A percentile compares a stretch with the other conserved stretches of the same genome.
These are phyloP conservation scores for Drosophila nigromelanica DNA, from an alignment of 1,140 invertebrate species.

Conservation along the genomic window DNA sequence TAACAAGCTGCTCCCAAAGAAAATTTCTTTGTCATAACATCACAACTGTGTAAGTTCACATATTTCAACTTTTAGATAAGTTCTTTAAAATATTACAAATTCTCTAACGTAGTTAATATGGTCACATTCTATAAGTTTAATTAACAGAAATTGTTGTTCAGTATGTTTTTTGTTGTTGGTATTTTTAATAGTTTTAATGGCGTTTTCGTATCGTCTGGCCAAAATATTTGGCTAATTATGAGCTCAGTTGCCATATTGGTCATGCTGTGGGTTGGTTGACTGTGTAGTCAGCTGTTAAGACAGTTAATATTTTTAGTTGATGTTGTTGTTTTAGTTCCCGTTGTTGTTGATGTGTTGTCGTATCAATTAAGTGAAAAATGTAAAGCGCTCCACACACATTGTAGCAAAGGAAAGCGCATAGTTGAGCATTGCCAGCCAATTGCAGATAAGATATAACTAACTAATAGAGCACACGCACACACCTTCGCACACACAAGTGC, in stretches of 20 bases:
- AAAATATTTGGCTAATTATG: slow-evolving; percentile 25
- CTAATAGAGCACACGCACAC: slow-evolving; percentile 27
- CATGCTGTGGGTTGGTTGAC: background rate
- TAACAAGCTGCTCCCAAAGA: too few species aligned
- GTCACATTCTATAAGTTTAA: background rate
- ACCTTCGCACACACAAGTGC: slow-evolving; percentile 1
- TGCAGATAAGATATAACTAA: slow-evolving; percentile 71
- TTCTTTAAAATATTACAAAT: too few species aligned
- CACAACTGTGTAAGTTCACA: too few species aligned
- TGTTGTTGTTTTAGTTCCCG: background rate
- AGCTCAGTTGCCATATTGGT: slow-evolving; percentile 4
- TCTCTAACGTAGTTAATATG: background rate
- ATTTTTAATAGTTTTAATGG: slow-evolving; percentile 23
- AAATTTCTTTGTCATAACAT: too few species aligned
- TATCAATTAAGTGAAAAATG: slow-evolving; percentile 45
- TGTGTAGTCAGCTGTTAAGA: slow-evolving; percentile 1
- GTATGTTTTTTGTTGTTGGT: background rate
- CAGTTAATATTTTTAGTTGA: background rate
- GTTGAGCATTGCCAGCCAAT: slow-evolving; percentile 50
- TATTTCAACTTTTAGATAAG: too few species aligned
- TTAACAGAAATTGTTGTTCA: background rate
- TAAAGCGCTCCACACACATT: slow-evolving; percentile 36
- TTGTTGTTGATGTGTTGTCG: slow-evolving; percentile 30
- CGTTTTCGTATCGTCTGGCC: slow-evolving; percentile 16
- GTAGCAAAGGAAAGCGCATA: slow-evolving; percentile 39